Conservation (phyloP, 2,888 invertebrate species). For the Oscheius sp. region DNA sequence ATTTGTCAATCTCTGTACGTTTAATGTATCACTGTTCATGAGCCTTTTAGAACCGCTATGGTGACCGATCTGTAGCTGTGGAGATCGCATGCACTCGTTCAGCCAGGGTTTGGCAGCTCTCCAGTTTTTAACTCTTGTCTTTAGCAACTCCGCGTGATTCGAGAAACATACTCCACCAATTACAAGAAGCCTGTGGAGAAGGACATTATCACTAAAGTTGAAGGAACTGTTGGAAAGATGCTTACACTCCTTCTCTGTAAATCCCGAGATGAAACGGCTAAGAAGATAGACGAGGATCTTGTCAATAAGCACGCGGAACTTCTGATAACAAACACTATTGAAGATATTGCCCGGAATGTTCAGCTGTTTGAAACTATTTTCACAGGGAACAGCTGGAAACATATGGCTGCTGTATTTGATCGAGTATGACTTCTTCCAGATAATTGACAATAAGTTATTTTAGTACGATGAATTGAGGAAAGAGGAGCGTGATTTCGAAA, state of each 20-base stretch:
- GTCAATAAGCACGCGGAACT: slow-evolving; percentile 53
- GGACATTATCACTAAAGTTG: slow-evolving; percentile 65
- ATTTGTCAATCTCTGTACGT: slow-evolving; percentile 68
- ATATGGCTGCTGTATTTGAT: slow-evolving; percentile 64
- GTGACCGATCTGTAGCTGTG: slow-evolving; percentile 66
- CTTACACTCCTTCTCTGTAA: slow-evolving; percentile 56
- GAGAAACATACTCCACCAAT: slow-evolving; percentile 63
- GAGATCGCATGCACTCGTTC: slow-evolving; percentile 69
- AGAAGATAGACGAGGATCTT: slow-evolving; percentile 54
- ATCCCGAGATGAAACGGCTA: slow-evolving; percentile 54
- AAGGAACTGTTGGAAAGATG: slow-evolving; percentile 68
- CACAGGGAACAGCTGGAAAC: slow-evolving; percentile 60
- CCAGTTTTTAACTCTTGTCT: slow-evolving; percentile 24
- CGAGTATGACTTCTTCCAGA: slow-evolving; percentile 32
- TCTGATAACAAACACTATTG: slow-evolving; percentile 45
- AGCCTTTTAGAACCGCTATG: slow-evolving; percentile 60
- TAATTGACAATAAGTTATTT: neutral
- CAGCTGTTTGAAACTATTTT: slow-evolving; percentile 64
- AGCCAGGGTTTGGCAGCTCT: slow-evolving; percentile 61
- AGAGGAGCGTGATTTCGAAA: slow-evolving; percentile 60
- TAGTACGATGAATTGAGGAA: slow-evolving; percentile 41
- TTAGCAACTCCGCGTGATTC: slow-evolving; percentile 68
- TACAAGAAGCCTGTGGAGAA: slow-evolving; percentile 64
- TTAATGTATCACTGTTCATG: neutral
- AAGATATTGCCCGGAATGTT: slow-evolving; percentile 63